Base-by-base conservation (phyloP, 2,888 invertebrate genomes). In the Euplexia lucipara region DNA sequence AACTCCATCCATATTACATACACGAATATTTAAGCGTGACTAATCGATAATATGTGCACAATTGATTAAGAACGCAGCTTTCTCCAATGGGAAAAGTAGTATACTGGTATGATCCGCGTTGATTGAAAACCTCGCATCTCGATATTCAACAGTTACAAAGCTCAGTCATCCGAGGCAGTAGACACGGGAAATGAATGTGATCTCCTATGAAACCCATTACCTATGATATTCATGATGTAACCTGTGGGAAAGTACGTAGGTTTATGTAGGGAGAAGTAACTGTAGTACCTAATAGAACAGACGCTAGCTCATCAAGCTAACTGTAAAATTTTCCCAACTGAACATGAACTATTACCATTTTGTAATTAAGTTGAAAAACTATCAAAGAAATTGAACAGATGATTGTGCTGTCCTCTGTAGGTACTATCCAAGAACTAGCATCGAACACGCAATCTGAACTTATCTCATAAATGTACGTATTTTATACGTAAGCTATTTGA, bases 171-270 rank as follows among this genome's bases (percentile, higher is more conserved):
- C 88, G 83, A 87, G 82, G 84, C 86, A 70, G 64, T 75, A 84
- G 86, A 86, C 88, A 86, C 90, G 90, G 88, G 90, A 90, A 89
- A 84, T 78, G 79, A 75, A 75, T 72, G 59, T 78, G 60, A 59
- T 66, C 51, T 57, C 60, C 58, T 54, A 73, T 83, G 83, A 75
- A 81, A 78, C 82, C 70, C 68, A 81, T 81, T 78, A 76, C 64
- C 51, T 58, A 58, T 47, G 42, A 64, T 57, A 61, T 54, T 32
- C 57, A 62, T 64, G 59, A 66, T 61, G 20, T 58, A 52, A 65
- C 58, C 58, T 63, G 61, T 73, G 52, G 45, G 61, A 77, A 62
- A 61, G 41, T 56, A 53, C 48, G 14, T 45, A 30, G n/a, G n/a
- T n/a, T 26, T 26, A 26, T n/a, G 26, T 18, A 65, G 12, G 42